phyloP scores from a whole-genome alignment of 92 coral and sea anemone genomes.

The Micromussa lordhowensis region DNA sequence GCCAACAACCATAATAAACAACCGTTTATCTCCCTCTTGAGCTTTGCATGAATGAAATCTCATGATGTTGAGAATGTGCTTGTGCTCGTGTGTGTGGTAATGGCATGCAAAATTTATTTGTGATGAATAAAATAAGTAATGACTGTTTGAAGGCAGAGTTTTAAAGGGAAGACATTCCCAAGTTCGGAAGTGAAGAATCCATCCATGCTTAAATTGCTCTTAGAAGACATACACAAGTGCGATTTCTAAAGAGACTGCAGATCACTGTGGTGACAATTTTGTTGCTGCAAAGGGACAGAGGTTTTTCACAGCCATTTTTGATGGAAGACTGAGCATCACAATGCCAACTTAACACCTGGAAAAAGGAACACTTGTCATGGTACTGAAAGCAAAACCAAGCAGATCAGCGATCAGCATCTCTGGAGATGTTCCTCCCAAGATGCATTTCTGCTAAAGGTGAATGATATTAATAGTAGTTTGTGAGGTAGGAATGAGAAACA shows the following conservation, averaged over 20 bases:
- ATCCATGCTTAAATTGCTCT: not conserved
- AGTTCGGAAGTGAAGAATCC: not conserved
- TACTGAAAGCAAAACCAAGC: not conserved
- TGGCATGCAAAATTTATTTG: too few relatives aligned
- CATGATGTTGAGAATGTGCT: too few relatives aligned
- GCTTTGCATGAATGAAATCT: too few relatives aligned
- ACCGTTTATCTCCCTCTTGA: too few relatives aligned
- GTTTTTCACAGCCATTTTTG: too few relatives aligned
- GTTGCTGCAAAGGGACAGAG: not conserved
- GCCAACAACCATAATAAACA: too few relatives aligned
- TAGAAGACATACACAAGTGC: not conserved
- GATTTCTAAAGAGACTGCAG: not conserved
- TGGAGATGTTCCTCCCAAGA: not conserved
- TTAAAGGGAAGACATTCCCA: not conserved
- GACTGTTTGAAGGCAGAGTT: too few relatives aligned
- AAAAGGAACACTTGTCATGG: not conserved
- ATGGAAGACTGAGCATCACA: not conserved
- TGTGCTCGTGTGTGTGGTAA: too few relatives aligned
- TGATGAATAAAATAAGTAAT: too few relatives aligned
- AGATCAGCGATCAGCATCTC: too few relatives aligned
- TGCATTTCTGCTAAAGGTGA: not conserved
- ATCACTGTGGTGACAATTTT: not conserved
- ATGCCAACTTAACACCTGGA: not conserved
- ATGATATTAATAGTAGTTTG: not conserved
- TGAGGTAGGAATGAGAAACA: too few relatives aligned